Evolutionary conservation across 1,140 invertebrate genomes (phyloP), one percentile per base, ranked within the genome.

Genomic region (Zophobas atratus): DNA sequence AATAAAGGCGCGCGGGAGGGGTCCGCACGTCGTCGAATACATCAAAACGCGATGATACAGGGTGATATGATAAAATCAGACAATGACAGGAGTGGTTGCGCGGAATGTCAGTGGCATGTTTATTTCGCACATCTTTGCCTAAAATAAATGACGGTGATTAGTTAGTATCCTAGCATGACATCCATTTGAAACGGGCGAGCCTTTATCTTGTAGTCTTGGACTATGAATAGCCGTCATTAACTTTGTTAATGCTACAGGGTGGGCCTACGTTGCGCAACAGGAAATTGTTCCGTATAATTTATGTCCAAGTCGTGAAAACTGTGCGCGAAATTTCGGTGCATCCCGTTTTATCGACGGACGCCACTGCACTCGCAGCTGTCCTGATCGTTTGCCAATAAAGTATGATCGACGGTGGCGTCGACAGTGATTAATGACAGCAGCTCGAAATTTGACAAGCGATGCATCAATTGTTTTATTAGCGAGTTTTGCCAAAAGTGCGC

Each of bases 211-310:
- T 67, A 67, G 60, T 67, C 60, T 67, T 67, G 60, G 60, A 67
- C 60, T 67, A 67, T 67, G 60, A 67, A 67, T 67, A 67, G 60
- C 60, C 60, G 60, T 67, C 60, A 67, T 67, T 67, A 67, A 67
- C 60, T 67, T 67, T 67, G 60, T 67, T 48, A 67, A 67, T 67
- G 60, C 60, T 67, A 67, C 60, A 67, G 60, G 60, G 60, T 67
- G 60, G 60, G 60, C 60, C 60, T 43, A 43, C 60, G 39, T 67
- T 67, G 60, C 60, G 60, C 60, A 67, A 67, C 60, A 67, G 60
- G 60, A 67, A 67, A 67, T 67, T 67, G 60, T 67, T 67, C 39
- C 60, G 39, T 67, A 43, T 43, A 67, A 67, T 67, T 67, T 67
- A 67, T 67, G 60, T 67, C 60, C 38, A 67, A 20, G 57, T 63